Conservation (phyloP, 2,888 invertebrate species). For the Ichneumoninae sp. region DNA sequence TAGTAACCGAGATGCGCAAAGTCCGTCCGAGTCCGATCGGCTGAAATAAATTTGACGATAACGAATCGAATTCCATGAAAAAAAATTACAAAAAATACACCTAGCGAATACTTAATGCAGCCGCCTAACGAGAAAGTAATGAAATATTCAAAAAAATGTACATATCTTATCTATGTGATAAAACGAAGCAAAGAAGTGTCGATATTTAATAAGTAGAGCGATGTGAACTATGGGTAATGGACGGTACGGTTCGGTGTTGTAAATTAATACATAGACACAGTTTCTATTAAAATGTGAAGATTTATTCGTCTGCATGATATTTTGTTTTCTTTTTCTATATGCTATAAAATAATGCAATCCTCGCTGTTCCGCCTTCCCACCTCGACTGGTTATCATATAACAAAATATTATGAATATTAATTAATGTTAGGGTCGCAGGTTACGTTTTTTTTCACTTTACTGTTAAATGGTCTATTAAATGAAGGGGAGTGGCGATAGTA, state of each 20-base stretch:
- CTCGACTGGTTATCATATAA: slow-evolving; percentile 58
- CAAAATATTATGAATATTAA: slow-evolving; percentile 62
- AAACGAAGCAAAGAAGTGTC: slow-evolving; percentile 31
- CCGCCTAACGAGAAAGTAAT: slow-evolving; percentile 64
- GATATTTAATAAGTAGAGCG: slow-evolving; percentile 11
- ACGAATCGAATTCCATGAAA: slow-evolving; percentile 29
- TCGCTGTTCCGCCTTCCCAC: slow-evolving; percentile 34
- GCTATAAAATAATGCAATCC: slow-evolving; percentile 75
- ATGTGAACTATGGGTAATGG: slow-evolving; percentile 12
- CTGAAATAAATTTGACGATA: slow-evolving; percentile 11
- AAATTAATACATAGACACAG: slow-evolving; percentile 47
- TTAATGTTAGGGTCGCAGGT: slow-evolving; percentile 36
- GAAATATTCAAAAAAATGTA: slow-evolving; percentile 64
- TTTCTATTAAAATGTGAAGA: slow-evolving; percentile 80
- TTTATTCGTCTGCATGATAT: slow-evolving; percentile 73
- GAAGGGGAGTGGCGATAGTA: slow-evolving; percentile 28
- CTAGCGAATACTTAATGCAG: slow-evolving; percentile 33
- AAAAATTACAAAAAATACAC: background rate
- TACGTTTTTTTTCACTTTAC: slow-evolving; percentile 6
- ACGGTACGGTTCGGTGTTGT: slow-evolving; percentile 27
- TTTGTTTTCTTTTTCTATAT: slow-evolving; percentile 72
- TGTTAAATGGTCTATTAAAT: slow-evolving; percentile 18
- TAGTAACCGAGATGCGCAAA: slow-evolving; percentile 5
- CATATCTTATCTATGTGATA: slow-evolving; percentile 69
- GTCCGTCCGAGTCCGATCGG: slow-evolving; percentile 39